Evolutionary conservation across 1,140 invertebrate species (phyloP), one percentile per base, ranked within the genome.

Genomic region (Eupeodes corollae): DNA sequence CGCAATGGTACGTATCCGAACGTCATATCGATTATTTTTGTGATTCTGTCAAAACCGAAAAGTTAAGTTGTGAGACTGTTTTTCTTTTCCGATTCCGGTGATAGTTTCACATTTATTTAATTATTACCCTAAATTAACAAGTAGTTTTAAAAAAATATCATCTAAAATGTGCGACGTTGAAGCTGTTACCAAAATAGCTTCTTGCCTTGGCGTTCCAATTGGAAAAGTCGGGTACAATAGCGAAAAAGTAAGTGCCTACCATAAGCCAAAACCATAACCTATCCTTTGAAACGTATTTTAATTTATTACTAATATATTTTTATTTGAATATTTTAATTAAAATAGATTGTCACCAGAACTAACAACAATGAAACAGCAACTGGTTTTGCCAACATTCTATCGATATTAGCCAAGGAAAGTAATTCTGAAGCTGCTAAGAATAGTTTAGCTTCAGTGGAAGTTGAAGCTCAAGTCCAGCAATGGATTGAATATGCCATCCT

Each of bases 401-500:
- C 73, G 51, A 57, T 54, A 9, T 52, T 75, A 13, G 59, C 65
- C 3, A 60, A 52, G 2, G 65, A 58, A 46, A 75, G 73, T 0
- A 70, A 74, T 46, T 62, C 61, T 12, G 58, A 67, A 15, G 62
- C 53, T 1, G 61, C 59, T 2, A 46, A 53, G 14, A 67, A 67
- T 41, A 64, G 59, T 51, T 50, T 26, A 38, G 49, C 37, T 0
- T 48, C 55, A 5, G 19, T 53, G 14, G 64, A 67, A 39, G 56
- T 60, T 3, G 49, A 64, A 43, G 59, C 56, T 1, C 56, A 63
- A 47, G 60, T 67, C 5, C 61, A 63, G 30, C 75, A 77, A 46
- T 76, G 74, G 75, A 56, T 76, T 15, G 75, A 77, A 52, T 77
- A 74, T 56, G 63, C 69, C 1, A 60, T 70, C 5, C 51, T 75